phyloP scores from a whole-genome alignment of 2,888 invertebrate genomes.

The Beris chalybata region DNA sequence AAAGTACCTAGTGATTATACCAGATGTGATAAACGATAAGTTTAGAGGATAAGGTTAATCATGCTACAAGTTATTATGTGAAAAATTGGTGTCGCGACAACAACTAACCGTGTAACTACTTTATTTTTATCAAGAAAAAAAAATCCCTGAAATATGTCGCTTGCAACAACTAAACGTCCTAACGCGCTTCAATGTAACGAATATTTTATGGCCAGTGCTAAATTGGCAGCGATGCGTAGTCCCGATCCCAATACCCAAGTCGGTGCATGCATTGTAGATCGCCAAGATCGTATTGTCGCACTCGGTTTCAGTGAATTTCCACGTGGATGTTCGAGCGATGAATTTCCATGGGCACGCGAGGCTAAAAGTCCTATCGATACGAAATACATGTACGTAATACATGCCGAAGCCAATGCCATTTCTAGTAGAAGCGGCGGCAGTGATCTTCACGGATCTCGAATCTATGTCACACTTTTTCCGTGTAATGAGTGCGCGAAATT shows the following conservation, averaged over 20 bases:
- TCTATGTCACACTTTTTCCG: constrained; percentile 91
- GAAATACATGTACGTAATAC: constrained; percentile 91
- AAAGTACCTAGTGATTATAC: too few species aligned
- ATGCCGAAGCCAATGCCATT: constrained; percentile 97
- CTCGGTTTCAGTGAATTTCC: constrained; percentile 99
- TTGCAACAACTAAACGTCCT: too few species aligned
- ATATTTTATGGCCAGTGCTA: constrained; percentile 93
- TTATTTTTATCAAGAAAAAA: too few species aligned
- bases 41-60: too few species aligned
- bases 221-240: constrained; percentile 87
- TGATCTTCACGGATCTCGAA: constrained; percentile 74
- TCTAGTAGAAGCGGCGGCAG: constrained; percentile 80
- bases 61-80: too few species aligned
- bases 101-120: too few species aligned
- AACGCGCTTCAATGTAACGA: constrained; percentile 70
- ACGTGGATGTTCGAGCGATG: constrained; percentile 81
- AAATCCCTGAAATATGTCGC: too few species aligned
- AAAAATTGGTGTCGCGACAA: too few species aligned
- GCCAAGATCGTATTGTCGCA: constrained; percentile 81
- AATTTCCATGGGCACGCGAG: constrained; percentile 84
- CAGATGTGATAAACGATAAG: too few species aligned
- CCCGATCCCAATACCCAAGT: constrained; percentile 95
- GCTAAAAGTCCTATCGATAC: constrained; percentile 62
- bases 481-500: constrained; percentile 98
- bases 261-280: constrained; percentile 93